Evolutionary conservation across 1,140 invertebrate genomes (phyloP).

Genomic region (Theocolax elegans): DNA sequence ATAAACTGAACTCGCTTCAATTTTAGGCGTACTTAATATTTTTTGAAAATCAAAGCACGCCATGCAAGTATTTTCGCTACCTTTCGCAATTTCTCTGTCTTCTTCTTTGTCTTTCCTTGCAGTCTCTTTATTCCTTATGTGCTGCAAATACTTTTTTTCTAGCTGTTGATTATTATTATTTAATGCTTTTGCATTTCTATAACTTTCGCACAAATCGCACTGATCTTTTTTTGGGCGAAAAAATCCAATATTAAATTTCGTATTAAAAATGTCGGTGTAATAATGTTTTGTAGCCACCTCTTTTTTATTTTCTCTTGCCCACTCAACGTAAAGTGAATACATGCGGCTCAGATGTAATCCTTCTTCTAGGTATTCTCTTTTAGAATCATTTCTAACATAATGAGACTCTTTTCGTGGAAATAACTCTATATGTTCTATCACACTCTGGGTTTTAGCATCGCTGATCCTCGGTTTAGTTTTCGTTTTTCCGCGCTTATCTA

Average conservation of each 20-base stretch:
- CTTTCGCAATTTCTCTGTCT: background rate
- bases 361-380: constrained; percentile 6
- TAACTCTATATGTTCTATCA: background rate
- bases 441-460: background rate
- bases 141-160: background rate
- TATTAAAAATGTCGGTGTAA: background rate
- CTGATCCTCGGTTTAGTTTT: background rate
- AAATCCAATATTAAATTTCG: background rate
- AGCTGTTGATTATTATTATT: background rate
- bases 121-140: constrained; percentile 5
- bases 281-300: background rate
- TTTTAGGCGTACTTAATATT: constrained; percentile 6
- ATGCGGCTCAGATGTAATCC: background rate
- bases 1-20: constrained; percentile 11
- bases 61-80: background rate
- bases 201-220: background rate
- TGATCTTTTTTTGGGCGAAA: constrained; percentile 12
- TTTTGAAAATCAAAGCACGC: constrained; percentile 14
- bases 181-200: background rate
- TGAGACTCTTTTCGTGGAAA: background rate
- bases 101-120: background rate
- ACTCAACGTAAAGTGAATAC: background rate
- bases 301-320: background rate
- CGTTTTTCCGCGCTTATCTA: background rate
- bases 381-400: background rate